These are phyloP conservation scores for Rhinichthys osculus DNA, from an alignment of 2,797 vertebrate genomes.

Conservation along the genomic window DNA sequence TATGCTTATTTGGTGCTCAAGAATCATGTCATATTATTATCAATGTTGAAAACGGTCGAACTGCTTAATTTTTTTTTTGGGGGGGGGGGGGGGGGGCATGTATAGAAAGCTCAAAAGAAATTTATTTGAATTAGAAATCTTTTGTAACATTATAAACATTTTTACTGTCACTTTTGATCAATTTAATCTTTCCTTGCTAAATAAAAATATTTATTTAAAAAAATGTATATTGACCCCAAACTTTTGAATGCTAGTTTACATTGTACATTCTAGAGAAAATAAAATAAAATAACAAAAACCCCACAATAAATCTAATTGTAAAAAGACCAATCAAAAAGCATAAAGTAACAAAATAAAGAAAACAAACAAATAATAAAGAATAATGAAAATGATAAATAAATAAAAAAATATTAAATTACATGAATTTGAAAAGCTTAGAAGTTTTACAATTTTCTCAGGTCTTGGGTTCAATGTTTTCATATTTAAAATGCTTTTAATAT, in stretches of 20 bases:
- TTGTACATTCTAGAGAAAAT: background rate
- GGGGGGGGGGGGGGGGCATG: too few relatives aligned
- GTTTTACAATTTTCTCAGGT: background rate
- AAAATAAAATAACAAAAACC: background rate
- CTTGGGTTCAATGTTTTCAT: background rate
- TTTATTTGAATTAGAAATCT: background rate
- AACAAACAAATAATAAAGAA: background rate
- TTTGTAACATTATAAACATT: background rate
- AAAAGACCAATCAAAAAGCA: background rate
- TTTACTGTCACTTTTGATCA: background rate
- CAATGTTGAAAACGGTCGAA: too few relatives aligned
- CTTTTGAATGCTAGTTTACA: background rate
- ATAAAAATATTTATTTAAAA: background rate
- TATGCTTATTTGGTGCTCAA: background rate
- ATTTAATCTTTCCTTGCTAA: background rate
- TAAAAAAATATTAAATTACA: background rate
- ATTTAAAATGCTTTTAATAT: background rate
- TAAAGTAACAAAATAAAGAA: background rate
- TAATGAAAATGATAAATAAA: too few relatives aligned
- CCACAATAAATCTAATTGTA: background rate
- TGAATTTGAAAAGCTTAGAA: background rate
- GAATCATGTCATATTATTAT: too few relatives aligned
- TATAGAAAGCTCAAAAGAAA: background rate
- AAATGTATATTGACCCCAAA: background rate
- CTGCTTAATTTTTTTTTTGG: too few relatives aligned